phyloP scores from a whole-genome alignment of 2,113 vertebrate genomes.

The Calonectris borealis region DNA sequence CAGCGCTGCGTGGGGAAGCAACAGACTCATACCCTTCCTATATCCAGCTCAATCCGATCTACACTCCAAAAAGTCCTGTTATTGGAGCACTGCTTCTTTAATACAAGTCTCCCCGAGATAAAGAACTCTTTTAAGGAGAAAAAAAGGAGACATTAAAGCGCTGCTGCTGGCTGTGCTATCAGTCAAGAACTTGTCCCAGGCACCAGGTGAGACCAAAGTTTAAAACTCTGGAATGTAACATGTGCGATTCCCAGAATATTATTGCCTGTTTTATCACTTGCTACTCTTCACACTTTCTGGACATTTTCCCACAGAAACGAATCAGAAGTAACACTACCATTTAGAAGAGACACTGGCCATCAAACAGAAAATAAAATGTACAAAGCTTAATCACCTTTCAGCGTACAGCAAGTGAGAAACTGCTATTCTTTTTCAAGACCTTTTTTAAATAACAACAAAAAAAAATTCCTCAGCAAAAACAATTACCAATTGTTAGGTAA shows the following conservation, averaged over 20 bases:
- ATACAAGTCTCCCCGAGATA: background rate
- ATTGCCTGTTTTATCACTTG: background rate
- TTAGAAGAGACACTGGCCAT: background rate
- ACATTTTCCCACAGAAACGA: background rate
- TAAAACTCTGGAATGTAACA: background rate
- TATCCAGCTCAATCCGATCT: background rate
- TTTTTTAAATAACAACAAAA: background rate
- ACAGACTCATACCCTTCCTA: background rate
- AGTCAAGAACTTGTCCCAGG: background rate
- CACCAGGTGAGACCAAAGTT: background rate
- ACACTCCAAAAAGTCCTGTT: background rate
- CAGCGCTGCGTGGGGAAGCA: background rate
- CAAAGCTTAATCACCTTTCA: background rate
- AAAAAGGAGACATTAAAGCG: background rate
- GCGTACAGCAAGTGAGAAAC: background rate
- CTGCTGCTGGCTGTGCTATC: background rate
- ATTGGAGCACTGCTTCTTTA: background rate
- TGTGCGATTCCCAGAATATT: background rate
- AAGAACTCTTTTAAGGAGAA: background rate
- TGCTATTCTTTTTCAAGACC: background rate
- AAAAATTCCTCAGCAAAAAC: background rate
- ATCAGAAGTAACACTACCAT: background rate
- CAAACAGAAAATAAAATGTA: background rate
- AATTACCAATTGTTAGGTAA: background rate
- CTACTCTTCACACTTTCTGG: background rate